Conservation (phyloP, 2,113 vertebrate species). For the Salvelinus sp. region DNA sequence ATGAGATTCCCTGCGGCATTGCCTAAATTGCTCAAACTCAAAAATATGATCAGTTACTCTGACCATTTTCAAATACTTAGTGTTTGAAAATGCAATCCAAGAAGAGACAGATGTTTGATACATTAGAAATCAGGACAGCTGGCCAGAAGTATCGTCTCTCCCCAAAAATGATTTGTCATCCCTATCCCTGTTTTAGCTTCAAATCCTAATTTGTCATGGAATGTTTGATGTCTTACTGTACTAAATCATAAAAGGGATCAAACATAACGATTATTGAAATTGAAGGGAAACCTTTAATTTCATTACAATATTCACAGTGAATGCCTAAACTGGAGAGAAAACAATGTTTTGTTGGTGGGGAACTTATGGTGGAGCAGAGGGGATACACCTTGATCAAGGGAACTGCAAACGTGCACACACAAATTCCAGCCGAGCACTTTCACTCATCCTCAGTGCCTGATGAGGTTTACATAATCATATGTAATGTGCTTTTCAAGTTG, state of each 20-base stretch:
- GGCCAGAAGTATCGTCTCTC: background rate
- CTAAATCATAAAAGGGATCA: background rate
- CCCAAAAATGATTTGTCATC: background rate
- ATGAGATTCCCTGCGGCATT: no score
- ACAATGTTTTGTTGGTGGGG: slow-evolving; percentile 34
- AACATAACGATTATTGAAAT: background rate
- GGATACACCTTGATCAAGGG: slow-evolving; percentile 62
- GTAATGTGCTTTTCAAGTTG: slow-evolving; percentile 55
- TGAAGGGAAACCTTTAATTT: background rate
- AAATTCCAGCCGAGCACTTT: slow-evolving; percentile 52
- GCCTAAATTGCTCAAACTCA: background rate
- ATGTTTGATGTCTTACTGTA: background rate
- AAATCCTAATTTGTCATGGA: background rate
- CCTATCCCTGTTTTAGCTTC: background rate
- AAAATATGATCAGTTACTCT: background rate
- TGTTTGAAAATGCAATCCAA: background rate
- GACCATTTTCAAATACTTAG: background rate
- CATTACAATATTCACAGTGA: slow-evolving; percentile 16
- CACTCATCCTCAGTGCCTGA: slow-evolving; percentile 54
- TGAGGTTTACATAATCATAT: slow-evolving; percentile 63
- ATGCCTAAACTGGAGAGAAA: slow-evolving; percentile 37
- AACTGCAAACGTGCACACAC: slow-evolving; percentile 47
- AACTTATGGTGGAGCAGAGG: slow-evolving; percentile 50
- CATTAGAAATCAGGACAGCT: background rate
- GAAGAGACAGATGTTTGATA: background rate